Evolutionary conservation across 2,797 vertebrate species (phyloP), one percentile per base, ranked within the genome.

Genomic region (Manis pentadactyla): DNA sequence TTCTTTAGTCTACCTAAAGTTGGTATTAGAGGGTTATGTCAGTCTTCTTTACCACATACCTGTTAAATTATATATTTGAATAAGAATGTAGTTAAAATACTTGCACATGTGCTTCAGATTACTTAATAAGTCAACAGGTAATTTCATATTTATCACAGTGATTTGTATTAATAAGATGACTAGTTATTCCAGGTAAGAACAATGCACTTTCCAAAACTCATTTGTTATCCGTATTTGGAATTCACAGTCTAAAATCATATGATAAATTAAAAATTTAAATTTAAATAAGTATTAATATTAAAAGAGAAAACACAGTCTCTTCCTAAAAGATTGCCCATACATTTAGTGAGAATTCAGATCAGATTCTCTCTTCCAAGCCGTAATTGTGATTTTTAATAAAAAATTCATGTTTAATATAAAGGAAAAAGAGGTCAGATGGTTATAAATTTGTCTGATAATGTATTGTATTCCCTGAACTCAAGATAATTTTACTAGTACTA

Each of bases 111-210:
- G 68, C 63, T 55, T 83, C 75, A 93, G 19, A 61, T 89, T 77
- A 73, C 25, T 59, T 87, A 75, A 87, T 37, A 79, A 66, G 55
- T 61, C 75, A 73, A 49, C 27, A 78, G 7, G 27, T 73, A 84
- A 87, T 74, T 79, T 87, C 66, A 93, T 73, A 42, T 11, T 83
- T 64, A 83, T 46, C 55, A 71, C 11, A 5, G 12, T 61, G 21
- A 51, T 57, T 61, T 81, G 29, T 93, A 73, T 53, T 78, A 97
- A 74, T 83, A 83, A 59, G 25, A 78, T 53, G 17, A 90, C 66
- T 31, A 73, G 23, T 42, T 83, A 87, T 95, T 94, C 37, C 49
- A 93, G 64, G 49, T 66, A 90, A 97, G 14, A 34, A 69, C 27
- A 57, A 61, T 29, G 18, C 18, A 90, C 49, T 42, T 87, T n/a